Evolutionary conservation across 2,797 vertebrate genomes (phyloP).

Genomic region (Thunnus albacares): DNA sequence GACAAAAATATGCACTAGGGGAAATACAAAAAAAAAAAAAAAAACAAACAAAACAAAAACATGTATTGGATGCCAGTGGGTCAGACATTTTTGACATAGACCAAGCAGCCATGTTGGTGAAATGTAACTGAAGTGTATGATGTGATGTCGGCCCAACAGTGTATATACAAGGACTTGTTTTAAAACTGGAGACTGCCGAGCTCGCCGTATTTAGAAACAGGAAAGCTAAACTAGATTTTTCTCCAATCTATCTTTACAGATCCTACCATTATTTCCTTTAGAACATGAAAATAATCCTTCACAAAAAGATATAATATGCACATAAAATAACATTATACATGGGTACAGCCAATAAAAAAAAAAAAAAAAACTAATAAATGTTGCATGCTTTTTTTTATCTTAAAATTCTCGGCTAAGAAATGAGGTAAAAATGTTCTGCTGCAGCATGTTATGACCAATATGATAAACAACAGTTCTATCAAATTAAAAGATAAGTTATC

Average conservation of each 20-base stretch:
- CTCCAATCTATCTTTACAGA: conserved; percentile 70
- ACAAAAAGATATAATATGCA: conserved; percentile 83
- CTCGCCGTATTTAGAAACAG: conserved; percentile 64
- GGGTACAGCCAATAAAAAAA: conserved; percentile 69
- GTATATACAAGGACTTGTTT: conserved; percentile 68
- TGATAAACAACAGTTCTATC: conserved; percentile 50
- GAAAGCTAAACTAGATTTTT: conserved; percentile 66
- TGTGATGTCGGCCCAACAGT: conserved; percentile 51
- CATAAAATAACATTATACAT: conserved; percentile 80
- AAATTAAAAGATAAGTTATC: conserved; percentile 68
- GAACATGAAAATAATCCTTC: conserved; percentile 82
- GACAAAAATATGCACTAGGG: conserved; percentile 83
- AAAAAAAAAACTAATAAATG: conserved; percentile 59
- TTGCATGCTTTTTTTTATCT: conserved; percentile 55
- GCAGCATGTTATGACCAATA: conserved; percentile 64
- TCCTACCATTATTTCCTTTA: conserved; percentile 78
- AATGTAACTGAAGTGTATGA: conserved; percentile 65
- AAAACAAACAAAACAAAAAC: conserved; percentile 74
- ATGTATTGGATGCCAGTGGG: conserved; percentile 84
- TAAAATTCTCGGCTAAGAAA: conserved; percentile 65
- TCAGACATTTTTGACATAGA: conserved; percentile 74
- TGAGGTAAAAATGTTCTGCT: conserved; percentile 79
- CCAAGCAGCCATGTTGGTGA: conserved; percentile 86
- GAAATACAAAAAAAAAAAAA: conserved; percentile 77
- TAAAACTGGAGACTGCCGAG: conserved; percentile 49